phyloP scores from a whole-genome alignment of 2,113 vertebrate species.

The Equus quagga region DNA sequence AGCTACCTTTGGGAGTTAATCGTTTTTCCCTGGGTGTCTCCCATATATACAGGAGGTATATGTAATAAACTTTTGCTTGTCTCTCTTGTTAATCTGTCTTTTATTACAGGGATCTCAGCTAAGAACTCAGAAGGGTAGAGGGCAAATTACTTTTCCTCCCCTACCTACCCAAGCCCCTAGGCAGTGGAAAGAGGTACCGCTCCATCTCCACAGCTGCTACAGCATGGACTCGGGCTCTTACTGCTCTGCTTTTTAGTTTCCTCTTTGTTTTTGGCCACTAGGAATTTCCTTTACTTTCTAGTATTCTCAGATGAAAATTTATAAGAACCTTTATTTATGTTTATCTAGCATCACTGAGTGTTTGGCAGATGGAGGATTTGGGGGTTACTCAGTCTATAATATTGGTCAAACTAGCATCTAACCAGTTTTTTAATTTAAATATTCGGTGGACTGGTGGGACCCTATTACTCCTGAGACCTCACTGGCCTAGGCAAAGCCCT shows the following conservation, averaged over 20 bases:
- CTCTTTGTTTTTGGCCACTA: not conserved
- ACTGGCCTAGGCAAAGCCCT: not conserved
- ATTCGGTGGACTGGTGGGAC: not conserved
- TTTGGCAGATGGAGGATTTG: not conserved
- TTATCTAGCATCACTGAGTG: not conserved
- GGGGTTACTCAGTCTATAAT: not conserved
- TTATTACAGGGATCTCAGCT: not conserved
- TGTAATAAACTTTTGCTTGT: not conserved
- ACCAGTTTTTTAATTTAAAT: not conserved
- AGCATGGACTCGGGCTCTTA: not conserved
- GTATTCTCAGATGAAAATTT: not conserved
- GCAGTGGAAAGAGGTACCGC: not conserved
- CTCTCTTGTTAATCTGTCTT: not conserved
- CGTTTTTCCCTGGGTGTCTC: not conserved
- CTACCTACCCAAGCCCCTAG: not conserved
- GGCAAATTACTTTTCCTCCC: not conserved
- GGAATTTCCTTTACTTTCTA: not conserved
- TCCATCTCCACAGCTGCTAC: not conserved
- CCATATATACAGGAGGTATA: not conserved
- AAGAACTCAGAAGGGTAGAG: not conserved
- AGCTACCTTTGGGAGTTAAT: not conserved
- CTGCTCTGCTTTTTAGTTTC: not conserved
- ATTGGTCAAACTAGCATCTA: not conserved
- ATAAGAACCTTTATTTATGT: not conserved
- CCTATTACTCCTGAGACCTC: not conserved